phyloP scores from a whole-genome alignment of 2,888 invertebrate species.

The Cheilosia variabilis region DNA sequence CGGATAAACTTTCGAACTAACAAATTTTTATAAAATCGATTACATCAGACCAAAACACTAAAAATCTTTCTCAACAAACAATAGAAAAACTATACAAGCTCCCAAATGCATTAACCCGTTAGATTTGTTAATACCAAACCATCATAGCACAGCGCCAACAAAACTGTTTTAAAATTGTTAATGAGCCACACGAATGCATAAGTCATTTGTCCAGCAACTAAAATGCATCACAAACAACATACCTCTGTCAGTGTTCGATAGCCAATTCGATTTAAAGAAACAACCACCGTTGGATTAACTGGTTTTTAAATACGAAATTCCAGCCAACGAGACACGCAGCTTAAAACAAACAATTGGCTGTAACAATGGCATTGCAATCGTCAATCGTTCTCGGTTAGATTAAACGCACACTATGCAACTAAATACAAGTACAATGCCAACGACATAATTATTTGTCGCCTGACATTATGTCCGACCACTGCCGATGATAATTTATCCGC shows the following conservation, averaged over 20 bases:
- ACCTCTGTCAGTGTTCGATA: constrained; percentile 4
- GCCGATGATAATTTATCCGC: constrained; percentile 9
- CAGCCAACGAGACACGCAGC: background rate
- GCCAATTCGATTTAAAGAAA: constrained; percentile 18
- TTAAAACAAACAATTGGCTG: background rate
- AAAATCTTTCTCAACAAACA: background rate
- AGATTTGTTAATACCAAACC: background rate
- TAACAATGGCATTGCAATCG: constrained; percentile 20
- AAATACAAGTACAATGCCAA: constrained; percentile 20
- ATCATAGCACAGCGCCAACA: background rate
- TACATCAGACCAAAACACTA: too few relatives aligned
- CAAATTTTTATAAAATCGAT: background rate
- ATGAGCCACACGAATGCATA: constrained; percentile 29
- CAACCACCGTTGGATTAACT: constrained; percentile 42
- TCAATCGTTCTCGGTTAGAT: constrained; percentile 6
- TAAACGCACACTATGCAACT: background rate
- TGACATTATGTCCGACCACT: constrained; percentile 18
- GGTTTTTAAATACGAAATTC: constrained; percentile 35
- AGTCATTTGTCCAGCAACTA: constrained; percentile 14
- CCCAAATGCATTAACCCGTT: background rate
- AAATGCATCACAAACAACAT: constrained; percentile 40
- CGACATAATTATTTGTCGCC: constrained; percentile 25
- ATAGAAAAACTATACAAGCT: background rate
- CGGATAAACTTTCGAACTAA: too few relatives aligned
- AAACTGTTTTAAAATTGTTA: constrained; percentile 5